A percentile compares a stretch with the other conserved stretches of the same genome.
Conservation (phyloP, 2,888 invertebrate genomes). For the Drosophila putrida region DNA sequence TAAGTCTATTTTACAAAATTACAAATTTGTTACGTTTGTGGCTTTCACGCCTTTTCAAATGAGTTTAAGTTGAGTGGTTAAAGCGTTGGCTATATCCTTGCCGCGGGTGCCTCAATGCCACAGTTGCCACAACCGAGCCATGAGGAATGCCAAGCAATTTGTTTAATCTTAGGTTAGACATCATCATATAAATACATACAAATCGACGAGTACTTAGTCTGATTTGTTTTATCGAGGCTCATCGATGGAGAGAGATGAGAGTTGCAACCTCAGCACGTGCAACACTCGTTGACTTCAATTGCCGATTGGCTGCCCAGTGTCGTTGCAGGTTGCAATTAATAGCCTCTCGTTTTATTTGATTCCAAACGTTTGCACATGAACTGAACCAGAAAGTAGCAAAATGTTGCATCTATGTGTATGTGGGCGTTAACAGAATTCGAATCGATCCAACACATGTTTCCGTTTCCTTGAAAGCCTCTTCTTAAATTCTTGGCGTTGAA, state of each 20-base stretch:
- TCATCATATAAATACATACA: conserved; percentile 22
- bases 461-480: too few relatives aligned
- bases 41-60: conserved; percentile 72
- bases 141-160: conserved; percentile 53
- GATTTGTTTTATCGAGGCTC: conserved; percentile 60
- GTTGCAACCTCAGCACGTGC: conserved; percentile 19
- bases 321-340: conserved; percentile 66
- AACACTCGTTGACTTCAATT: conserved; percentile 11
- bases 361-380: conserved; percentile 75
- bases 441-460: conserved; percentile 21
- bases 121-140: conserved; percentile 14
- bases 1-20: conserved; percentile 74
- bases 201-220: conserved; percentile 9
- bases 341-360: conserved; percentile 66
- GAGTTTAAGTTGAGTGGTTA: conserved; percentile 34
- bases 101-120: conserved; percentile 3
- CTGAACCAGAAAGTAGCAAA: conserved; percentile 75
- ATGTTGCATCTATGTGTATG: conserved; percentile 60
- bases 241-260: conserved; percentile 22
- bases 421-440: conserved; percentile 24
- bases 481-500: background rate
- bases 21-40: conserved; percentile 79
- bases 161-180: conserved; percentile 48
- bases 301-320: conserved; percentile 13
- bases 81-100: conserved; percentile 13